Evolutionary conservation across 2,797 vertebrate species (phyloP).

Genomic region (Molossus molossus): DNA sequence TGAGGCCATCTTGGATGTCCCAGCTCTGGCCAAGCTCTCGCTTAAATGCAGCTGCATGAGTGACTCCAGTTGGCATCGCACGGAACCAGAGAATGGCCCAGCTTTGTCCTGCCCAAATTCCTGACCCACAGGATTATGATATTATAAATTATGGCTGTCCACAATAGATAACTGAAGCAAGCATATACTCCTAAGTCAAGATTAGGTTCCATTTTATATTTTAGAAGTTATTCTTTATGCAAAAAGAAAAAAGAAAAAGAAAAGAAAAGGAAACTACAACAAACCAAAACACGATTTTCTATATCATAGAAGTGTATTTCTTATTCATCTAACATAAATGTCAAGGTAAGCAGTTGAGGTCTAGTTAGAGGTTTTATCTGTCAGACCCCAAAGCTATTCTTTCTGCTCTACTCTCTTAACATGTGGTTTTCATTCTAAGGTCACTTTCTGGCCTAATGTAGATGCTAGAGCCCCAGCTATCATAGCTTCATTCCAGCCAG

Average conservation of each 20-base stretch:
- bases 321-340: background rate
- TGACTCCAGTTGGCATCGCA: background rate
- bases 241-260: background rate
- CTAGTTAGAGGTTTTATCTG: background rate
- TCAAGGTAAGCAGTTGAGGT: background rate
- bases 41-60: background rate
- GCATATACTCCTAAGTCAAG: background rate
- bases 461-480: slow-evolving; percentile 20
- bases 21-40: background rate
- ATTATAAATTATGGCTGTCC: background rate
- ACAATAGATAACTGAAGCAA: background rate
- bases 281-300: background rate
- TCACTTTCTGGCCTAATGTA: background rate
- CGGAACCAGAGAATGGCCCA: background rate
- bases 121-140: background rate
- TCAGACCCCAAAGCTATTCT: background rate
- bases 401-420: background rate
- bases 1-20: background rate
- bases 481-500: background rate
- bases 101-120: background rate
- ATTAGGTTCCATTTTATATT: background rate
- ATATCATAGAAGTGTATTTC: background rate
- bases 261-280: background rate
- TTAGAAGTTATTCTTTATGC: background rate
- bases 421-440: background rate